Conservation (phyloP, 2,888 invertebrate species). For the Meta bourneti region DNA sequence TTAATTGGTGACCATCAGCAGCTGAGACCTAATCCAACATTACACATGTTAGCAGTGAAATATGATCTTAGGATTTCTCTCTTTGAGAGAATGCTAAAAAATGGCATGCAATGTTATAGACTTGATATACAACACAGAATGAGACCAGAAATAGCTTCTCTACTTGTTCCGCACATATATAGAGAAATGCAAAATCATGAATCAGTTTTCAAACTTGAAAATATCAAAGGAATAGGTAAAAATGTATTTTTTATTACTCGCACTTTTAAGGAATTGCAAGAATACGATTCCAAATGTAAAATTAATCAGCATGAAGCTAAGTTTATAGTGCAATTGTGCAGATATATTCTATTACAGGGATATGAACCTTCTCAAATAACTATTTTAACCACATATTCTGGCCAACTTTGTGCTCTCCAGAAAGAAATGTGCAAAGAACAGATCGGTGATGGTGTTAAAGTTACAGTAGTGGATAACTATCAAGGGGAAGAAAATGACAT, state of each 20-base stretch:
- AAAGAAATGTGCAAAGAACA: conserved; percentile 27
- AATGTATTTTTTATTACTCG: conserved; percentile 79
- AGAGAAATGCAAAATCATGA: conserved; percentile 60
- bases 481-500: conserved; percentile 79
- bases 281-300: conserved; percentile 69
- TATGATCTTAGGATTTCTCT: conserved; percentile 81
- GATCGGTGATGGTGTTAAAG: not conserved
- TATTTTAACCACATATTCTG: conserved; percentile 80
- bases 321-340: conserved; percentile 77
- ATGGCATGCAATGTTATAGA: conserved; percentile 79
- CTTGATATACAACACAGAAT: conserved; percentile 81
- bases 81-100: conserved; percentile 80
- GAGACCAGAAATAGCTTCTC: conserved; percentile 80
- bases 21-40: conserved; percentile 81
- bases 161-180: conserved; percentile 80
- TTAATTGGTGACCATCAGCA: conserved; percentile 85
- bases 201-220: conserved; percentile 78
- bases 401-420: conserved; percentile 78
- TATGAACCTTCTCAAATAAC: conserved; percentile 79
- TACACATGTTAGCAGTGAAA: conserved; percentile 80
- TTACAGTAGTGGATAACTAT: conserved; percentile 78
- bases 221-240: conserved; percentile 78
- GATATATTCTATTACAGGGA: conserved; percentile 78
- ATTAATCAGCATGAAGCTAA: conserved; percentile 79
- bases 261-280: conserved; percentile 62